Evolutionary conservation across 2,888 invertebrate species (phyloP).

Genomic region (Orthosia incerta): DNA sequence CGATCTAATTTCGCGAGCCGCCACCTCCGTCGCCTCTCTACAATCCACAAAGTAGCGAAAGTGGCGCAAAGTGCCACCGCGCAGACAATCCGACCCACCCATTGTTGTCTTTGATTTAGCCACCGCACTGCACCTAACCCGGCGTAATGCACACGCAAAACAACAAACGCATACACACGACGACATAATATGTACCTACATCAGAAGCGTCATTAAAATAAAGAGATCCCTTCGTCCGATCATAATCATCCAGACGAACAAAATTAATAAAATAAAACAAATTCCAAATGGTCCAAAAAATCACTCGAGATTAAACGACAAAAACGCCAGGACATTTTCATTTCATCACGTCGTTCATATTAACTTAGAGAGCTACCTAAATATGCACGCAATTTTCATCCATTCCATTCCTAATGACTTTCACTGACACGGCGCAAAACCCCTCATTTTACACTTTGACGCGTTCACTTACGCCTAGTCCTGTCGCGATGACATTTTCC

Average conservation of each 20-base stretch:
- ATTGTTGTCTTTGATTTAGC: conserved; percentile 88
- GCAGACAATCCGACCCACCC: conserved; percentile 83
- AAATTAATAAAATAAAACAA: conserved; percentile 68
- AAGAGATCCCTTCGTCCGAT: conserved; percentile 27
- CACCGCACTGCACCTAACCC: conserved; percentile 68
- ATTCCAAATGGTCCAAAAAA: conserved; percentile 73
- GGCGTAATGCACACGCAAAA: conserved; percentile 52
- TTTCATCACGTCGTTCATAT: conserved; percentile 86
- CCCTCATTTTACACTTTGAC: conserved; percentile 91
- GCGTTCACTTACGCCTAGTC: conserved; percentile 90
- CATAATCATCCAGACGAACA: conserved; percentile 52
- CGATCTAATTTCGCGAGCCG: conserved; percentile 83
- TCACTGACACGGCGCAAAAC: conserved; percentile 90
- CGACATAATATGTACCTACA: neutral
- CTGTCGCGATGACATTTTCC: conserved; percentile 88
- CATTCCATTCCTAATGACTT: conserved; percentile 91
- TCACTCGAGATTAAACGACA: conserved; percentile 72
- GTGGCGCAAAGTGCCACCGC: conserved; percentile 85
- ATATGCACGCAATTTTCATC: conserved; percentile 90
- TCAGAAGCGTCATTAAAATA: conserved; percentile 9
- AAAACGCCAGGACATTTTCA: conserved; percentile 83
- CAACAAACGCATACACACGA: conserved; percentile 38
- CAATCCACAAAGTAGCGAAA: conserved; percentile 87
- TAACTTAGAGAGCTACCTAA: conserved; percentile 86
- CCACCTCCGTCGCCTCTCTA: conserved; percentile 76